Conservation (phyloP, 1,140 invertebrate species). For the Venustaconcha ellipsiformis region DNA sequence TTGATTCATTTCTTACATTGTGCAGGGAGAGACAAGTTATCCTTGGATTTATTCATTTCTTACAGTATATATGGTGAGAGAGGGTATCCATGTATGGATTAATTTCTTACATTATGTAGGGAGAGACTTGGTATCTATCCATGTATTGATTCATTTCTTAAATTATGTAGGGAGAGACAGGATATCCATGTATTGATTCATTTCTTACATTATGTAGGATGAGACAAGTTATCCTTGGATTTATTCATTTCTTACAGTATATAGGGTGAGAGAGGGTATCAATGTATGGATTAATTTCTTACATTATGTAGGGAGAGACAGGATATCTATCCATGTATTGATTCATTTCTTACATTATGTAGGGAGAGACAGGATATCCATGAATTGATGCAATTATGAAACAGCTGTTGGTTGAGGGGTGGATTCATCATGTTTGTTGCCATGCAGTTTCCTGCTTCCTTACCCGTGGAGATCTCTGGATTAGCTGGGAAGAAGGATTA, state of each 20-base stretch:
- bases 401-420: constrained; percentile 76
- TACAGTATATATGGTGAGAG: constrained; percentile 53
- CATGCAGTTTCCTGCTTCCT: constrained; percentile 82
- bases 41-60: constrained; percentile 50
- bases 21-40: constrained; percentile 64
- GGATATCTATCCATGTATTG: too few species aligned
- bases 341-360: background rate
- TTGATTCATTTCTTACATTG: too few species aligned
- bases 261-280: constrained; percentile 60
- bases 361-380: constrained; percentile 67
- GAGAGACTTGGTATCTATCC: too few species aligned
- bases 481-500: constrained; percentile 79
- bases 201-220: constrained; percentile 38
- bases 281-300: too few species aligned
- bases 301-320: too few species aligned
- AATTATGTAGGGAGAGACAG: too few species aligned
- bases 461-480: constrained; percentile 80
- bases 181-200: too few species aligned
- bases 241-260: constrained; percentile 77
- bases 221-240: constrained; percentile 68
- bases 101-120: constrained; percentile 78
- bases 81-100: constrained; percentile 70
- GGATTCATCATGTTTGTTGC: constrained; percentile 80
- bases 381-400: constrained; percentile 77
- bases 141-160: too few species aligned